phyloP scores from a whole-genome alignment of 2,888 invertebrate species.

The Notodonta dromedarius region DNA sequence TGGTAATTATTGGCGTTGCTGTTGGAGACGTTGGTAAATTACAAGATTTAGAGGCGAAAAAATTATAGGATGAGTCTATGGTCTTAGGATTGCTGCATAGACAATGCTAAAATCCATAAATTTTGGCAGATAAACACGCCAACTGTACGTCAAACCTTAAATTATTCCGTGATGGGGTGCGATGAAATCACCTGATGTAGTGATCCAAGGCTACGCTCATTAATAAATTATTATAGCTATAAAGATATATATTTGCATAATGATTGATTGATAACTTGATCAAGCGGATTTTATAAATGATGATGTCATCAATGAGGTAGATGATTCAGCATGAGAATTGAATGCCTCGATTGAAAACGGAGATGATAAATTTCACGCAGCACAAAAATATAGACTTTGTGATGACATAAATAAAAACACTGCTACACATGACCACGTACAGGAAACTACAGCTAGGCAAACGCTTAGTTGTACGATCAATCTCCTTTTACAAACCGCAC shows the following conservation, averaged over 20 bases:
- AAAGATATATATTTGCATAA: too few species aligned
- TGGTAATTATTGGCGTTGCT: slow-evolving; percentile 60
- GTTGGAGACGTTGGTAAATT: slow-evolving; percentile 54
- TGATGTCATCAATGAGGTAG: background rate
- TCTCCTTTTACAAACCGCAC: background rate
- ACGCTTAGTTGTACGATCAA: background rate
- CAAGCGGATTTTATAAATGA: background rate
- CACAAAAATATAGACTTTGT: background rate
- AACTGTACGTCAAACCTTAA: too few species aligned
- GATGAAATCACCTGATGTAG: too few species aligned
- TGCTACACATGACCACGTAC: slow-evolving; percentile 4
- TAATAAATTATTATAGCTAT: too few species aligned
- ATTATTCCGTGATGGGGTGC: too few species aligned
- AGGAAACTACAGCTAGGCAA: background rate
- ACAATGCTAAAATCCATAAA: too few species aligned
- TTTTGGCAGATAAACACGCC: too few species aligned
- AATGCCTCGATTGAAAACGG: background rate
- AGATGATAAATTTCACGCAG: background rate
- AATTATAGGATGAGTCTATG: slow-evolving; percentile 21
- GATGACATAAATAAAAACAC: background rate
- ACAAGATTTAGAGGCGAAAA: slow-evolving; percentile 49
- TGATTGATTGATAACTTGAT: background rate
- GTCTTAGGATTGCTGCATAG: too few species aligned
- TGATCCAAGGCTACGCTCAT: too few species aligned
- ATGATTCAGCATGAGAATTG: background rate